Evolutionary conservation across 2,888 invertebrate genomes (phyloP).

Genomic region (Liodrosophila aerea): DNA sequence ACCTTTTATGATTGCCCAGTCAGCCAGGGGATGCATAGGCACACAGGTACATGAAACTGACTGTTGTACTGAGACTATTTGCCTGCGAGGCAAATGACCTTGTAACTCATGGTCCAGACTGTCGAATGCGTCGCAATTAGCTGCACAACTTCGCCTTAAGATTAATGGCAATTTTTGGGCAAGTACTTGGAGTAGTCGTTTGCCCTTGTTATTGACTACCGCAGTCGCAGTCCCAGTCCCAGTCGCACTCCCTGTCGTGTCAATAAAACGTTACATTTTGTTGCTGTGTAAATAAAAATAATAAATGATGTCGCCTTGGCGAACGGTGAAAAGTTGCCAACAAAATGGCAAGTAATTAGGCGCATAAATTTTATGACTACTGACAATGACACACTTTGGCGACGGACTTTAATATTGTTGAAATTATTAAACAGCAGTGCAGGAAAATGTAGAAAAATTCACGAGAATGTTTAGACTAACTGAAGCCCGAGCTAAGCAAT

Average conservation of each 20-base stretch:
- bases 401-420: constrained; percentile 6
- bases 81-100: constrained; percentile 51
- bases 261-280: constrained; percentile 62
- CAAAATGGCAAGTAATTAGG: constrained; percentile 66
- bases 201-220: constrained; percentile 57
- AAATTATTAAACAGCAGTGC: constrained; percentile 3
- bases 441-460: background rate
- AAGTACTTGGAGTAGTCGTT: constrained; percentile 56
- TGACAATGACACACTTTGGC: constrained; percentile 35
- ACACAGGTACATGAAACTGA: constrained; percentile 5
- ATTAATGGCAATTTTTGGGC: constrained; percentile 63
- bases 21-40: constrained; percentile 25
- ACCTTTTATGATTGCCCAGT: constrained; percentile 52
- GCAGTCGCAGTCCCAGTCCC: constrained; percentile 8
- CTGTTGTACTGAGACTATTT: constrained; percentile 11
- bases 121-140: constrained; percentile 63
- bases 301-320: constrained; percentile 60
- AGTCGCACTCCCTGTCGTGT: constrained; percentile 49
- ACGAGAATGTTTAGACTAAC: background rate
- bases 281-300: constrained; percentile 65
- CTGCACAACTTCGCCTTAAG: constrained; percentile 70
- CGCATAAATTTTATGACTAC: constrained; percentile 67
- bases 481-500: background rate
- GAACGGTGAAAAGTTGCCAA: constrained; percentile 32
- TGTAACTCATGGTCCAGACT: constrained; percentile 48